Base-by-base conservation (phyloP, 2,888 invertebrate species). In the Dasypolia templi region DNA sequence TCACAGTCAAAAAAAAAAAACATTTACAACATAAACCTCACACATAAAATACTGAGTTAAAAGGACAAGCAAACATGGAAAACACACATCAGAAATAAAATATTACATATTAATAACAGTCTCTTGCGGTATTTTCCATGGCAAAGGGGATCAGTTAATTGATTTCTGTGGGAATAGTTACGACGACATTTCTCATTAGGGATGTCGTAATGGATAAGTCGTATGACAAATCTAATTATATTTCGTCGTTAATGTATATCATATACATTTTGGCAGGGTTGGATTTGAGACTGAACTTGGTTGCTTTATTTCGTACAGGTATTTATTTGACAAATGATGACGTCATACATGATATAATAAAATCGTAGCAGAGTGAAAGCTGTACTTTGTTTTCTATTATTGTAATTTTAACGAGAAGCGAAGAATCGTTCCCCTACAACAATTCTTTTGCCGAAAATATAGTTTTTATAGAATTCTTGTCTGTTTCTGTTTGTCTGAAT, bases 141-240 rank as follows among this genome's bases (percentile, higher is more conserved):
- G 64, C 81, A 81, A 83, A 83, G 56, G 56, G 61, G 55, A 83
- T 64, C 35, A 42, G 63, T 77, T 82, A 80, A 80, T 83, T 83
- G 79, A 83, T 81, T 83, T 72, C 79, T 76, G 66, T 59, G 62
- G 42, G 46, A 68, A 68, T 73, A 81, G 81, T 81, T 71, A 49
- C 49, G 70, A 49, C 49, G 70, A 81, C 66, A 66, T 82, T 72
- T 85, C 77, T 79, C 66, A 82, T 86, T 84, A 84, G 61, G 62
- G 64, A 63, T 75, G 77, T 69, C 76, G 72, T 79, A 74, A 76
- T 75, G 71, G 74, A 76, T 80, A 76, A 78, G 69, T 78, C 71
- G 32, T 51, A 75, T 72, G 78, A 86, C 76, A 85, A 84, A 85
- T 86, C 75, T 80, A 84, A 85, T 85, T 84, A 79, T 80, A 82